Evolutionary conservation across 1,140 invertebrate species (phyloP).

Genomic region (Pararge aegeria): DNA sequence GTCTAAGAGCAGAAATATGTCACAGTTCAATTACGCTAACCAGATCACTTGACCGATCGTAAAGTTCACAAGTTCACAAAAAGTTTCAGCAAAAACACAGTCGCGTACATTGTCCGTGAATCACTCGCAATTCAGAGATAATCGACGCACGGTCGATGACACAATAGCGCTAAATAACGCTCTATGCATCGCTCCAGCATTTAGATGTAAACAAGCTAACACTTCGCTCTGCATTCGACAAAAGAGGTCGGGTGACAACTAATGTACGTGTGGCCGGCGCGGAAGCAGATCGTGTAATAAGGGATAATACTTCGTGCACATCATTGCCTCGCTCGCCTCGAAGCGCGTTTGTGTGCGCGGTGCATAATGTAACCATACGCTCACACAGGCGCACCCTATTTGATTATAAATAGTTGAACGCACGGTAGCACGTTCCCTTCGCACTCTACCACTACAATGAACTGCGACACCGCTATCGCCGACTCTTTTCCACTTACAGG

Average conservation of each 20-base stretch:
- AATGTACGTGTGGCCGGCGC: conserved; percentile 68
- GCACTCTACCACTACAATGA: conserved; percentile 70
- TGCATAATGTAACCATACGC: conserved; percentile 69
- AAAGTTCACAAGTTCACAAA: conserved; percentile 63
- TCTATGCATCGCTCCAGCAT: conserved; percentile 63
- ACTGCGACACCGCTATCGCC: conserved; percentile 50
- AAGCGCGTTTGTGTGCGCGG: conserved; percentile 52
- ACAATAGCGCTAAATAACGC: conserved; percentile 67
- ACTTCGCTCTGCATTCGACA: conserved; percentile 63
- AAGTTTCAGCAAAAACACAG: conserved; percentile 58
- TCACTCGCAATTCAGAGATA: conserved; percentile 65
- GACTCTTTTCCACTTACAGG: conserved; percentile 40
- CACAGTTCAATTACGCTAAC: conserved; percentile 52
- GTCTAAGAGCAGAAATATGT: conserved; percentile 32
- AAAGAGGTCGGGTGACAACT: conserved; percentile 69
- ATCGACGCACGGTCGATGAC: conserved; percentile 65
- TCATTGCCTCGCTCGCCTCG: conserved; percentile 69
- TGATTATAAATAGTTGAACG: conserved; percentile 78
- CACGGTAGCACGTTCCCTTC: conserved; percentile 78
- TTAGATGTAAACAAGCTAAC: conserved; percentile 71
- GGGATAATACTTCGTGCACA: conserved; percentile 78
- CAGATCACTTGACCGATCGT: conserved; percentile 44
- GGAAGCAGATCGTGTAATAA: conserved; percentile 77
- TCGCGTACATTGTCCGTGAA: conserved; percentile 59
- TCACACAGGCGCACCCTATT: conserved; percentile 65